Conservation (phyloP, 2,888 invertebrate species). For the Diogma glabrata region DNA sequence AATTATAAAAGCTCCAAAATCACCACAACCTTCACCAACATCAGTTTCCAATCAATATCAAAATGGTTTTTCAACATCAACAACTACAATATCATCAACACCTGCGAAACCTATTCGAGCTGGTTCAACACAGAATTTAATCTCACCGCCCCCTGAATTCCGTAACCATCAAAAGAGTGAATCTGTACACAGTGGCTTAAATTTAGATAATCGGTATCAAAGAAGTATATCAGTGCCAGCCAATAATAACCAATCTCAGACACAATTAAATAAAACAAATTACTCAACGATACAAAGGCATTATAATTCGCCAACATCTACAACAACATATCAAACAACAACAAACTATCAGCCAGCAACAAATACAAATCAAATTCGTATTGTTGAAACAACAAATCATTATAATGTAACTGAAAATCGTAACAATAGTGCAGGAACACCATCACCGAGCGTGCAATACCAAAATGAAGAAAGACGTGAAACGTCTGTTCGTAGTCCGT, state of each 20-base stretch:
- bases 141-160: slow-evolving; percentile 21
- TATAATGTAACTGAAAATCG: slow-evolving; percentile 14
- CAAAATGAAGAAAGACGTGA: slow-evolving; percentile 20
- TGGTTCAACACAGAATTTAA: slow-evolving; percentile 14
- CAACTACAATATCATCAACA: slow-evolving; percentile 1
- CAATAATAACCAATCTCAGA: not conserved
- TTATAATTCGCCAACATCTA: not conserved
- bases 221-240: slow-evolving; percentile 7
- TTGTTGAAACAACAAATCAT: slow-evolving; percentile 10
- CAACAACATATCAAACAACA: slow-evolving; percentile 14
- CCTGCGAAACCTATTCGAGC: slow-evolving; percentile 7
- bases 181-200: not conserved
- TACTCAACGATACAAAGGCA: not conserved
- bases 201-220: slow-evolving; percentile 5
- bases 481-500: slow-evolving; percentile 38
- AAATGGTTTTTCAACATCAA: slow-evolving; percentile 1
- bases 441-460: slow-evolving; percentile 18
- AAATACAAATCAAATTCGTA: slow-evolving; percentile 7
- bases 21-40: slow-evolving; percentile 17
- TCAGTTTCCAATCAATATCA: not conserved
- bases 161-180: slow-evolving; percentile 13
- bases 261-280: slow-evolving; percentile 4
- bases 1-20: slow-evolving; percentile 32
- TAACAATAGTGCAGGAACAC: not conserved
- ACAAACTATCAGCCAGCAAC: slow-evolving; percentile 17